Conservation (phyloP, 2,113 vertebrate species). For the Rutilus rutilus region DNA sequence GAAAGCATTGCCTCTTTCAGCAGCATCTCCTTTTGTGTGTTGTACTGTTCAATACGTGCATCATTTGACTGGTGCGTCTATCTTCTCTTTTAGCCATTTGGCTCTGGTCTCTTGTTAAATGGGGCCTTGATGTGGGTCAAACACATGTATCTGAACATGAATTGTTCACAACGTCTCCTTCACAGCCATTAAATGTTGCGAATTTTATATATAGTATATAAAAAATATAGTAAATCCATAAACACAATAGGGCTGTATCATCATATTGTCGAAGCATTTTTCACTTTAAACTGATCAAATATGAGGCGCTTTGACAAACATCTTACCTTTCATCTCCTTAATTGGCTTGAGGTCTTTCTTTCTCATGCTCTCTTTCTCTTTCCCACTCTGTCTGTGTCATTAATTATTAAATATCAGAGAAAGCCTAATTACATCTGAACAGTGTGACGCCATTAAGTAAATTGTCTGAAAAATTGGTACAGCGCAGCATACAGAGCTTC, state of each 20-base stretch:
- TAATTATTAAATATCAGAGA: conserved; percentile 29
- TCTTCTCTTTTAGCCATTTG: conserved; percentile 11
- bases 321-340: conserved; percentile 6
- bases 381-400: background rate
- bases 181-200: background rate
- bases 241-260: background rate
- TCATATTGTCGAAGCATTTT: background rate
- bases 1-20: conserved; percentile 6
- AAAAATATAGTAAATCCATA: background rate
- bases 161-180: conserved; percentile 5
- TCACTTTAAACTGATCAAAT: background rate
- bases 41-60: conserved; percentile 7
- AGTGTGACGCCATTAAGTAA: conserved; percentile 38
- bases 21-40: conserved; percentile 22
- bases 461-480: conserved; percentile 23
- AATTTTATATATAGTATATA: background rate
- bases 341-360: background rate
- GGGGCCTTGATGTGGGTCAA: background rate
- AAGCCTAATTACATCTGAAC: conserved; percentile 41
- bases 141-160: background rate
- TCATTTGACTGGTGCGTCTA: background rate
- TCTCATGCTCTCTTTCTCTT: background rate
- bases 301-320: background rate
- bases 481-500: conserved; percentile 13
- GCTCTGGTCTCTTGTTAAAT: background rate